Evolutionary conservation across 1,140 invertebrate species (phyloP).

Genomic region (Heliconius himera): DNA sequence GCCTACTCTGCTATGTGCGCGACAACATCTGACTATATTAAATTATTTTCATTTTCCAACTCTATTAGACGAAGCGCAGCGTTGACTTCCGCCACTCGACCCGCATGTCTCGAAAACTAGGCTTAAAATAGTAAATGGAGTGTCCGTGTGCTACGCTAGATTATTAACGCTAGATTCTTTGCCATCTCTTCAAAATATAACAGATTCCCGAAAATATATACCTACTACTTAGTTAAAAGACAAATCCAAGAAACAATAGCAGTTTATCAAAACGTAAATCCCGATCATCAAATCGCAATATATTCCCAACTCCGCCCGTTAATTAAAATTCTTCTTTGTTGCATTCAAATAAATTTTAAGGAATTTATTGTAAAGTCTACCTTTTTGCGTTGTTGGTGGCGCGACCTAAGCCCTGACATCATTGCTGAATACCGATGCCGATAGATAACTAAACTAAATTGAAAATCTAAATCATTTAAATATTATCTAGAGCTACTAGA

Average conservation of each 20-base stretch:
- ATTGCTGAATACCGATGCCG: conserved; percentile 15
- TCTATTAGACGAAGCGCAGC: too few species aligned
- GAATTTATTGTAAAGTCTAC: conserved; percentile 43
- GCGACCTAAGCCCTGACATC: conserved; percentile 20
- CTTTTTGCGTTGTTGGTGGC: conserved; percentile 46
- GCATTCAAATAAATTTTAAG: conserved; percentile 47
- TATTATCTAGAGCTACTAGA: too few species aligned
- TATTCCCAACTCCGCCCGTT: conserved; percentile 20
- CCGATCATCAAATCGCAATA: background rate
- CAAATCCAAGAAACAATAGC: background rate
- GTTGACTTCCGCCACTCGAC: too few species aligned
- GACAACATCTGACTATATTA: too few species aligned
- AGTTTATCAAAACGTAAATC: background rate
- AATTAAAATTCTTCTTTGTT: conserved; percentile 53
- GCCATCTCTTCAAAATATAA: too few species aligned
- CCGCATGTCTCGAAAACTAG: too few species aligned
- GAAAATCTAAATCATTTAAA: background rate
- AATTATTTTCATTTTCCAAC: too few species aligned
- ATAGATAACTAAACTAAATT: conserved; percentile 6
- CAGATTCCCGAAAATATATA: background rate
- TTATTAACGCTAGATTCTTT: too few species aligned
- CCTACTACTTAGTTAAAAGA: background rate
- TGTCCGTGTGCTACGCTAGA: too few species aligned
- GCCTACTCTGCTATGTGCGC: too few species aligned
- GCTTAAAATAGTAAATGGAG: too few species aligned